phyloP scores from a whole-genome alignment of 2,888 invertebrate species.

The Melanargia galathea region DNA sequence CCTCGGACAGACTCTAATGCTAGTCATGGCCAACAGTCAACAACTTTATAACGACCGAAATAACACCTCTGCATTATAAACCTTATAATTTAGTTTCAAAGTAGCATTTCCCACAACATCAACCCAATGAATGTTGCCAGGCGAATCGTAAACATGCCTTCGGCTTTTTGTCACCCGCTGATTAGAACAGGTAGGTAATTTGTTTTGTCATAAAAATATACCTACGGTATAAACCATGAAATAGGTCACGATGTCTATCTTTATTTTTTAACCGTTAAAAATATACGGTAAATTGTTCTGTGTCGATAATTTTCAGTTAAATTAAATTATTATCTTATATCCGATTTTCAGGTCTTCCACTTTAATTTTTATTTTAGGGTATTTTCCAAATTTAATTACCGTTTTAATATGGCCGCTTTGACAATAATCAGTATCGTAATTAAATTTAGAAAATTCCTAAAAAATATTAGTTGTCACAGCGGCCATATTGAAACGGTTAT shows the following conservation, averaged over 20 bases:
- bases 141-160: conserved; percentile 41
- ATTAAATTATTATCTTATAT: no score
- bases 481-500: no score
- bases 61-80: conserved; percentile 25
- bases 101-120: neutral
- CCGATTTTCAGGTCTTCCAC: no score
- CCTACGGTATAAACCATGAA: conserved; percentile 13
- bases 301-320: no score
- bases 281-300: neutral
- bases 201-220: conserved; percentile 53
- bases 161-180: conserved; percentile 39
- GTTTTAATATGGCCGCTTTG: no score
- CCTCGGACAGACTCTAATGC: conserved; percentile 69
- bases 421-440: no score
- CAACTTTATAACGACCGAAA: conserved; percentile 54
- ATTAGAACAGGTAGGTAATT: conserved; percentile 46
- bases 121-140: conserved; percentile 16
- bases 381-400: no score
- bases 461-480: no score
- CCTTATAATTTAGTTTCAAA: conserved; percentile 23
- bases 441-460: no score
- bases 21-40: conserved; percentile 61
- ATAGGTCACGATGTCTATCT: conserved; percentile 27
- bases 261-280: conserved; percentile 4
- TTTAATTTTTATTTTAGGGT: no score